Conservation (phyloP, 2,113 vertebrate genomes). For the Notarius lentiginosus region DNA sequence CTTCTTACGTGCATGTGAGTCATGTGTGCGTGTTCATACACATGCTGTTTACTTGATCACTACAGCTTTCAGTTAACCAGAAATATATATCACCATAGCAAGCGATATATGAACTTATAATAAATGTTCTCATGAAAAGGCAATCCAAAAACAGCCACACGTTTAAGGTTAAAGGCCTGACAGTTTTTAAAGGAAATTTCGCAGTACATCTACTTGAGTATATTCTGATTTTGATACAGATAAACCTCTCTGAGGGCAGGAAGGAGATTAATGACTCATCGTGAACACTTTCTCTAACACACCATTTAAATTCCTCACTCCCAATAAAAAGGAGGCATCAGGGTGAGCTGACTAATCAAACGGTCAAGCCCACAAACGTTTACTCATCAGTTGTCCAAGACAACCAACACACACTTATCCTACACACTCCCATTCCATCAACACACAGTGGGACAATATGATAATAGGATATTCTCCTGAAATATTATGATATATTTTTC, state of each 20-base stretch:
- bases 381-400: slow-evolving; percentile 15
- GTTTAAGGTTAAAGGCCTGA: not conserved
- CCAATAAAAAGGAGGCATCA: slow-evolving; percentile 12
- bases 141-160: not conserved
- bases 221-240: not conserved
- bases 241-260: not conserved
- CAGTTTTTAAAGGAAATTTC: not conserved
- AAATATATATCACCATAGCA: not conserved
- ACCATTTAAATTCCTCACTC: not conserved
- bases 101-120: not conserved
- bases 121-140: not conserved
- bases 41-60: slow-evolving; percentile 44
- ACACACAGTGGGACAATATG: not conserved
- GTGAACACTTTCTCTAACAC: not conserved
- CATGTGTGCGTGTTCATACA: slow-evolving; percentile 39
- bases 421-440: not conserved
- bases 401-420: not conserved
- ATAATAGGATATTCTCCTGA: not conserved
- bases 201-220: not conserved
- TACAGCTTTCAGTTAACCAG: not conserved
- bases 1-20: slow-evolving; percentile 41
- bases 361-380: slow-evolving; percentile 56
- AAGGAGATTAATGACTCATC: not conserved
- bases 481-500: not conserved
- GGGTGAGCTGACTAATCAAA: slow-evolving; percentile 55